phyloP scores from a whole-genome alignment of 92 coral and sea anemone species.

The Phenganax marumi region DNA sequence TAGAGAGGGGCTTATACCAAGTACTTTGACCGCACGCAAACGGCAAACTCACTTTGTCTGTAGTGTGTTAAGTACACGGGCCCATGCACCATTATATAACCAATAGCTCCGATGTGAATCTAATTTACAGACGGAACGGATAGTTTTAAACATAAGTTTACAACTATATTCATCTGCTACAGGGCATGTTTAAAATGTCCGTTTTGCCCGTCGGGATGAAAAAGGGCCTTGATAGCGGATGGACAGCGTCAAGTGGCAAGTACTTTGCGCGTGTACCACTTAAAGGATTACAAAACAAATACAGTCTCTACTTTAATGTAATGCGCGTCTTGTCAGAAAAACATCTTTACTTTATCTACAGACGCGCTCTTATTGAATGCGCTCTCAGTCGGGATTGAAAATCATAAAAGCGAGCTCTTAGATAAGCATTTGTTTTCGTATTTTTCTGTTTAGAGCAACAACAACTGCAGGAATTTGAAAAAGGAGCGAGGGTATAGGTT shows the following conservation, averaged over 20 bases:
- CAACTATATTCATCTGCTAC: too few relatives aligned
- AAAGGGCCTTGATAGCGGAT: neutral
- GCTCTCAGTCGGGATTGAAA: neutral
- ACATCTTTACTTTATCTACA: constrained; percentile 11
- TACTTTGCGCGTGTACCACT: neutral
- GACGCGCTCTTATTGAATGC: neutral
- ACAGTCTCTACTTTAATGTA: too few relatives aligned
- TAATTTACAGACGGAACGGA: too few relatives aligned
- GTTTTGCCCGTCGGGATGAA: neutral
- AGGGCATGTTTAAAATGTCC: too few relatives aligned
- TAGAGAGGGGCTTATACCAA: too few relatives aligned
- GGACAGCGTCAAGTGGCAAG: constrained; percentile 8
- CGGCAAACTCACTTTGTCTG: too few relatives aligned
- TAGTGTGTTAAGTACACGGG: too few relatives aligned
- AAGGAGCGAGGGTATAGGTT: neutral
- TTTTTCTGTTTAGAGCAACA: neutral
- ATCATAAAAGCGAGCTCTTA: neutral
- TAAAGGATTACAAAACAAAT: neutral
- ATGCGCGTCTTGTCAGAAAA: constrained; percentile 3
- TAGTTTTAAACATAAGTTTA: too few relatives aligned
- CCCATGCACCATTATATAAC: too few relatives aligned
- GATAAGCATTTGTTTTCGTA: constrained; percentile 1
- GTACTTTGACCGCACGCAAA: too few relatives aligned
- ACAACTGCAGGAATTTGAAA: neutral
- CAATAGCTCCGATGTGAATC: too few relatives aligned